Evolutionary conservation across 2,888 invertebrate genomes (phyloP), one percentile per base, ranked within the genome.

Genomic region (Aspidapion aeneum): DNA sequence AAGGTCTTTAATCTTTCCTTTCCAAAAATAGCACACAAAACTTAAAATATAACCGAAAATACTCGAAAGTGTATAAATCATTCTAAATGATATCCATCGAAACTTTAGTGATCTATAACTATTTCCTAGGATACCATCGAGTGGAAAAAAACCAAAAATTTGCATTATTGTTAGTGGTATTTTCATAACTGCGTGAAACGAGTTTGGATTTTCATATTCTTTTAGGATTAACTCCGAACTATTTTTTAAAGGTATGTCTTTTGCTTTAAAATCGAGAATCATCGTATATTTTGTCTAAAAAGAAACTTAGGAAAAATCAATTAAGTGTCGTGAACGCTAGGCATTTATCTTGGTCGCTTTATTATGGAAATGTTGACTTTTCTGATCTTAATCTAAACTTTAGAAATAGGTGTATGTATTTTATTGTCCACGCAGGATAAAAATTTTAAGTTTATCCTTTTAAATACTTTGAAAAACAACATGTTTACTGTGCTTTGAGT

Each of bases 121-220:
- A 12, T 21, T 22, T 21, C 22, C 21, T 21, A 17, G 7, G 19
- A 60, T 54, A 9, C 54, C 54, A 1, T 18, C 12, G 1, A 60
- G 1, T 22, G 60, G 55, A 55, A 60, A 55, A 21, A 12, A 21
- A n/a, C 55, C 60, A 17, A 60, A 55, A 1, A 54, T 2, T 35
- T 55, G 60, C 5, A 54, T 21, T 17, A 55, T 7, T 1, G 66
- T 60, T 17, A 70, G 52, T 7, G 63, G 51, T 52, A 61, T 55
- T 35, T 62, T 64, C 55, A 66, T 65, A 17, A 57, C 61, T 19
- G 60, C 54, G 20, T 67, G 69, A 17, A 69, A 61, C 0, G 63
- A 57, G n/a, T 65, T 60, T 1, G 62, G 64, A 12, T 35, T 35
- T 35, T 35, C 35, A 35, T 35, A 35, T 3, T 35, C 12, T 35